Base-by-base conservation (phyloP, 2,113 vertebrate genomes). In the Perca schrenkii region DNA sequence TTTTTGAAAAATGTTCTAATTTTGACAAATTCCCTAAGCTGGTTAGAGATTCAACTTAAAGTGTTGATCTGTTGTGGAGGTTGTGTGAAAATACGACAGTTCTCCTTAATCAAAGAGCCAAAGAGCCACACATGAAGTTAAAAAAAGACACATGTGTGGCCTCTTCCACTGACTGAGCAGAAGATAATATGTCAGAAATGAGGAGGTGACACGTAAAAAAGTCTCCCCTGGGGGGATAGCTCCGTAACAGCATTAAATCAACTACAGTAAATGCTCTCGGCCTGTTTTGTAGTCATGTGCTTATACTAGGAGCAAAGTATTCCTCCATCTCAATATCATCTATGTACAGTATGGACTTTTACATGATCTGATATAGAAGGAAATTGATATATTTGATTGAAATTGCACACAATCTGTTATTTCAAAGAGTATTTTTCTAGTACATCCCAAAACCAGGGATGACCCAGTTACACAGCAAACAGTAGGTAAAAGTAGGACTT, bases 141-240 rank as follows among this genome's bases (percentile, higher is more conserved):
- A 61, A 53, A 34, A 57, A 56, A 69, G 15, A 57, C 4, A 70
- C 40, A 58, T 15, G 52, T 74, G 79, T 79, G 57, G 69, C 43
- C 58, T 74, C 52, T 78, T 78, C 63, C 63, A 64, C 43, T 75
- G 53, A 78, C 58, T 81, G 56, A 77, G 56, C 81, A 82, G 17
- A 49, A 52, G 16, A 58, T 72, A 57, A 84, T 60, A 47, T 75
- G 49, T 17, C n/a, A 54, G 50, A 73, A 62, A 72, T 80, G 76
- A 66, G 77, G 21, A 54, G 77, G 31, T 74, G 68, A 74, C 43
- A 57, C 8, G 13, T 60, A 47, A 80, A 79, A 34, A 53, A 77
- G 12, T 74, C 25, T 28, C 4, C 21, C 65, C 8, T 12, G 2
- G 21, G 15, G 60, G 21, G 43, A 67, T 16, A 31, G 22, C 31